Conservation (phyloP, 2,888 invertebrate genomes). For the Lycaena phlaeas region DNA sequence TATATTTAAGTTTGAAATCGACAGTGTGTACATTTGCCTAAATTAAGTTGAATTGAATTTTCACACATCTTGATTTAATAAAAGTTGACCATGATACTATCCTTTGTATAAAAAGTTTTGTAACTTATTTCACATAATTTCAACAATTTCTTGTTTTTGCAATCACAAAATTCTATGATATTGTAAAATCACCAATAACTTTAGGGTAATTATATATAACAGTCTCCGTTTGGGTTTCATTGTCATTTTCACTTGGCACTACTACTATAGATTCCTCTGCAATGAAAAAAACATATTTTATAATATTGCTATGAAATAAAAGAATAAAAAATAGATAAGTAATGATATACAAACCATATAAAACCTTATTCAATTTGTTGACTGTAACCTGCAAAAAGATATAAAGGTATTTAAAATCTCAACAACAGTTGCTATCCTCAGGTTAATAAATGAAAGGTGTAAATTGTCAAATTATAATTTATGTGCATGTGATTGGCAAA, state of each 20-base stretch:
- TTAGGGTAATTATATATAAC: slow-evolving; percentile 55
- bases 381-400: slow-evolving; percentile 41
- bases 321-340: not conserved
- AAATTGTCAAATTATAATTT: too few relatives aligned
- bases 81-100: too few relatives aligned
- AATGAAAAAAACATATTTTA: slow-evolving; percentile 10
- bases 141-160: not conserved
- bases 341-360: slow-evolving; percentile 41
- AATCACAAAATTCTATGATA: slow-evolving; percentile 12
- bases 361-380: slow-evolving; percentile 53
- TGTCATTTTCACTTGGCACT: slow-evolving; percentile 38
- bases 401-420: not conserved
- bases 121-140: not conserved
- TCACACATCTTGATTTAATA: too few relatives aligned
- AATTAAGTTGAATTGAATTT: too few relatives aligned
- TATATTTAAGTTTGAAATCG: too few relatives aligned
- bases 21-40: too few relatives aligned
- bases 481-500: too few relatives aligned
- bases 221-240: slow-evolving; percentile 38
- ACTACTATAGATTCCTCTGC: slow-evolving; percentile 30
- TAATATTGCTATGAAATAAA: not conserved
- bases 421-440: too few relatives aligned
- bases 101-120: too few relatives aligned
- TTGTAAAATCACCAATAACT: slow-evolving; percentile 38
- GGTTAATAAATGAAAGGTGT: too few relatives aligned